Conservation (phyloP, 2,888 invertebrate genomes). For the Zhuqinia jingwanae region DNA sequence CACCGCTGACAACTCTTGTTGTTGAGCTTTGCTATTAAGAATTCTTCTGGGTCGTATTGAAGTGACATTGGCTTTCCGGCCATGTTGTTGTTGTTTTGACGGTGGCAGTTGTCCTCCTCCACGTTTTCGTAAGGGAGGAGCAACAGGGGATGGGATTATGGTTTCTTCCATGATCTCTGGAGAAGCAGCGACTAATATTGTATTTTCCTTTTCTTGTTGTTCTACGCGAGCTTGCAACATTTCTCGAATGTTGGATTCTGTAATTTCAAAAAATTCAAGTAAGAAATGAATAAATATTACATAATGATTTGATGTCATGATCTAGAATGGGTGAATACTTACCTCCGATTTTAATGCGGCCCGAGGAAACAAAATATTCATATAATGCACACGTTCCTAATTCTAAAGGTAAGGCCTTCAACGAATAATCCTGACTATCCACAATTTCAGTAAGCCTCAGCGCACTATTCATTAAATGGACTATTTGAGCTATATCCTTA, state of each 20-base stretch:
- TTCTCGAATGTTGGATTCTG: constrained; percentile 42
- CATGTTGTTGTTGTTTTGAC: constrained; percentile 52
- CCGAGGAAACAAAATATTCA: constrained; percentile 38
- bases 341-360: constrained; percentile 35
- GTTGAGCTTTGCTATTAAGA: constrained; percentile 49
- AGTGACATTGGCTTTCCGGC: constrained; percentile 48
- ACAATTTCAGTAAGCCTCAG: constrained; percentile 41
- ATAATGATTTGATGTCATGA: neutral
- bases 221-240: constrained; percentile 31
- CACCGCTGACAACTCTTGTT: constrained; percentile 25
- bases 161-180: constrained; percentile 45
- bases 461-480: constrained; percentile 45
- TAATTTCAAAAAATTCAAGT: neutral
- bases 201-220: constrained; percentile 63
- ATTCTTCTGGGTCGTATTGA: constrained; percentile 46
- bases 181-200: constrained; percentile 23
- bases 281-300: neutral
- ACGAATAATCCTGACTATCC: constrained; percentile 40
- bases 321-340: too few species aligned
- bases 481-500: constrained; percentile 27
- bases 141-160: neutral
- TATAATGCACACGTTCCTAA: constrained; percentile 49
- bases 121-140: constrained; percentile 36
- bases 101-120: neutral
- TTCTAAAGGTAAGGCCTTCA: constrained; percentile 51